A percentile compares a stretch with the other conserved stretches of the same genome.
phyloP scores from a whole-genome alignment of 2,888 invertebrate genomes.

The Megastigmus dorsalis region DNA sequence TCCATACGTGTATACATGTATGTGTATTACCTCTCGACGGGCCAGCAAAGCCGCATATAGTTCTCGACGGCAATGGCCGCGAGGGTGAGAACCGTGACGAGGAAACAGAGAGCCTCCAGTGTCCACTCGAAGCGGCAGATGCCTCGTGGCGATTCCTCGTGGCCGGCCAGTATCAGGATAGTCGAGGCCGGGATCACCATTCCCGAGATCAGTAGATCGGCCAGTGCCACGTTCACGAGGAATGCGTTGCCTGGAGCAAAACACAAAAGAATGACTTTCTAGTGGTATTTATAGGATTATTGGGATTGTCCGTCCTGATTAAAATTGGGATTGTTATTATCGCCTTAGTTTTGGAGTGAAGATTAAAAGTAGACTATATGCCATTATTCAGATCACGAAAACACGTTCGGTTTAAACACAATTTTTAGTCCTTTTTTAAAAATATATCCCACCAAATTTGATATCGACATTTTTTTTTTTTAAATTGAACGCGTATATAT shows the following conservation, averaged over 20 bases:
- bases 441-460: no score
- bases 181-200: slow-evolving; percentile 82
- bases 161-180: slow-evolving; percentile 82
- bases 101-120: slow-evolving; percentile 80
- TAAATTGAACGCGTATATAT: no score
- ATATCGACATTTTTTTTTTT: no score
- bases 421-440: no score
- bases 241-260: slow-evolving; percentile 81
- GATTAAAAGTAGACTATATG: no score
- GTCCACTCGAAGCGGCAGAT: slow-evolving; percentile 83
- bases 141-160: slow-evolving; percentile 75
- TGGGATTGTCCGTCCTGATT: no score
- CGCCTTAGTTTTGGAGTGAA: no score
- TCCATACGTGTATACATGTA: background rate
- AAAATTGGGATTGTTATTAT: no score
- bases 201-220: slow-evolving; percentile 83
- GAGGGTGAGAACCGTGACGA: slow-evolving; percentile 80
- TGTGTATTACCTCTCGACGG: slow-evolving; percentile 73
- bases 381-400: no score
- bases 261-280: no score
- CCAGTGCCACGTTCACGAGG: slow-evolving; percentile 82
- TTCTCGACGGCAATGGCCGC: slow-evolving; percentile 81
- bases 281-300: no score
- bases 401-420: no score
- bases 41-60: slow-evolving; percentile 80